Evolutionary conservation across 53 echinoderm and acorn worm genomes (phyloP), one percentile per base, ranked within the genome.

Genomic region (Holothuria scabra): DNA sequence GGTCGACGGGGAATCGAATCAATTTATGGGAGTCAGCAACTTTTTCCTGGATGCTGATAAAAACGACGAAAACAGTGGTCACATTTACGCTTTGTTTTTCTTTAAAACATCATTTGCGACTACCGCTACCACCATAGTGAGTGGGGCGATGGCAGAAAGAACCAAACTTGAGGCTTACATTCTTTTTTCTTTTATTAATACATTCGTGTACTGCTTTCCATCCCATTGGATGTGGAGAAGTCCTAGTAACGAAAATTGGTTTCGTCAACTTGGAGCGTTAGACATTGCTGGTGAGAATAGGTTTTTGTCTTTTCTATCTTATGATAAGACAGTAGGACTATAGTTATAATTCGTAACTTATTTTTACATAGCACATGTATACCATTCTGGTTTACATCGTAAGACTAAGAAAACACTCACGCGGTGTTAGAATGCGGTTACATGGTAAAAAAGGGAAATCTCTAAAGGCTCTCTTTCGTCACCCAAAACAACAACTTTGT

Each of bases 81-180:
- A 86, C 12, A 76, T 94, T 12, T 90, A 68, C 61, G 76, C 94
- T 3, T 80, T 88, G n/a, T 94, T 94, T 56, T 94, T 94, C 63
- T 94, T 94, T 62, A 86, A 94, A 48, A 86, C 94, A 1, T 91
- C 91, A 1, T 94, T 94, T 35, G 89, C 94, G 14, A 94, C 94
- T 10, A 94, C 94, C 8, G 88, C 94, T 6, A 94, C 94, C 0
- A 94, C 93, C 19, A 91, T 91, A 20, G 91, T 91, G 28, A 90
- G 90, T 65, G 93, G 93, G 0, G 84, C 93, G 12, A 82, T 90
- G 74, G 90, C 90, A 23, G 90, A 94, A 37, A 85, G 94, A 12
- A 94, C 91, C 64, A 94, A 94, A 62, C 83, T 94, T 2, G 91
- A 91, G 63, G 89, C 94, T 2, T 94, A 94, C 32, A 91, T 91